These are phyloP conservation scores for Scomber japonicus DNA, from an alignment of 2,113 vertebrate genomes.

Conservation along the genomic window DNA sequence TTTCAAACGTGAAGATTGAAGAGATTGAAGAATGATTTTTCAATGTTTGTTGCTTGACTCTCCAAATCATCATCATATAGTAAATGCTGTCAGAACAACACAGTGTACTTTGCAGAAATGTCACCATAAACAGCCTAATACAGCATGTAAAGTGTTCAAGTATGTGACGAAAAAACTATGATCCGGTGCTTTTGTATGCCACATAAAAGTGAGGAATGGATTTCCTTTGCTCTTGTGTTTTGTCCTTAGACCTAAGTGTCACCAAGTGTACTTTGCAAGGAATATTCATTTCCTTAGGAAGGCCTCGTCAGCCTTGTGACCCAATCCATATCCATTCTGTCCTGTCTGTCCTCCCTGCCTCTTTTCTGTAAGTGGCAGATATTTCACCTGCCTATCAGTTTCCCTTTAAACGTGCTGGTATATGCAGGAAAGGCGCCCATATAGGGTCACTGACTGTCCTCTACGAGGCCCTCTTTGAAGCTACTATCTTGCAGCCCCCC, in stretches of 20 bases:
- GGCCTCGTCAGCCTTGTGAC: conserved; percentile 84
- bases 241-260: conserved; percentile 79
- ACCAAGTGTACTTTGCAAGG: conserved; percentile 84
- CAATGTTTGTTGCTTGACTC: neutral
- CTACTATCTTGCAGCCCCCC: conserved; percentile 69
- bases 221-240: conserved; percentile 72
- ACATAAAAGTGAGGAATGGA: conserved; percentile 72
- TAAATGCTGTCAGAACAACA: conserved; percentile 23
- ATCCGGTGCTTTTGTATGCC: conserved; percentile 43
- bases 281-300: conserved; percentile 86
- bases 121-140: conserved; percentile 41
- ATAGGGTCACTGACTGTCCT: conserved; percentile 85
- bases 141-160: conserved; percentile 23
- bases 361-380: conserved; percentile 86
- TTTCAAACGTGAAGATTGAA: conserved; percentile 26
- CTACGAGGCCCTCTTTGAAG: conserved; percentile 73
- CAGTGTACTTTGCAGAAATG: conserved; percentile 35
- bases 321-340: conserved; percentile 86
- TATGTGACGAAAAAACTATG: conserved; percentile 35
- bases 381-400: conserved; percentile 87
- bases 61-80: conserved; percentile 25
- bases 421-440: conserved; percentile 86
- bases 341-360: conserved; percentile 82
- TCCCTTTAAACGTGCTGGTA: conserved; percentile 85
- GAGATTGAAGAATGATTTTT: neutral